Base-by-base conservation (phyloP, 30 jellyfish, hydroid and myxozoan species). In the Aurelia aurita region DNA sequence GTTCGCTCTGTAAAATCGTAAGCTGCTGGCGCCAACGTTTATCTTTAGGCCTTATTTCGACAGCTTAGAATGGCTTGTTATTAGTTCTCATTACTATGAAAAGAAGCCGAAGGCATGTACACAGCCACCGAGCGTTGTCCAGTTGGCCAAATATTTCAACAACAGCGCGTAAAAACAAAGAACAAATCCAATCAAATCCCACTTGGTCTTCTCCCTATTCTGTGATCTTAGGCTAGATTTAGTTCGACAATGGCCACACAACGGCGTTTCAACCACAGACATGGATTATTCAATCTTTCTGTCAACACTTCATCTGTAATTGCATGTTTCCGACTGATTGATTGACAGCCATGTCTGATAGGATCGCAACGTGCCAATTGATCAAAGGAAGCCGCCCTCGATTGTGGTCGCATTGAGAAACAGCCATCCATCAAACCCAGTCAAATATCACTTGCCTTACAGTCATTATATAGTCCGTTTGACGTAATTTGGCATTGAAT, bases 241-340 rank as follows among this genome's bases (percentile, higher is more conserved):
- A 58, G 58, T 19, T 44, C 12, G 64, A 88, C 91, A 78, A 88
- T 88, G 96, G 92, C 89, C 96, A 78, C 95, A 85, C 89, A 72
- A 62, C 73, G 90, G 77, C 23, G 88, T 49, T 31, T 58, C 88
- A 89, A 75, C 93, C 93, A 87, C 84, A 59, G 97, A 79, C 79
- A 61, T 46, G 75, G 86, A 89, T 89, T 89, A 89, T 80, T 76
- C 97, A 80, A 89, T 89, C 94, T 62, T 74, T 72, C 97, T 89
- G 97, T 89, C 97, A 89, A 80, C 97, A 89, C 97, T 88, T 89
- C 94, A 89, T 89, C 97, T 68, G 93, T 79, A 73, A 81, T 79
- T 89, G 72, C 89, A 49, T 79, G 85, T 53, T 80, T 65, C 93
- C 93, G 91, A 80, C 97, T 73, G 93, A 72, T 89, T 89, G 97